Evolutionary conservation across 2,797 vertebrate species (phyloP).

Genomic region (Falco cherrug): DNA sequence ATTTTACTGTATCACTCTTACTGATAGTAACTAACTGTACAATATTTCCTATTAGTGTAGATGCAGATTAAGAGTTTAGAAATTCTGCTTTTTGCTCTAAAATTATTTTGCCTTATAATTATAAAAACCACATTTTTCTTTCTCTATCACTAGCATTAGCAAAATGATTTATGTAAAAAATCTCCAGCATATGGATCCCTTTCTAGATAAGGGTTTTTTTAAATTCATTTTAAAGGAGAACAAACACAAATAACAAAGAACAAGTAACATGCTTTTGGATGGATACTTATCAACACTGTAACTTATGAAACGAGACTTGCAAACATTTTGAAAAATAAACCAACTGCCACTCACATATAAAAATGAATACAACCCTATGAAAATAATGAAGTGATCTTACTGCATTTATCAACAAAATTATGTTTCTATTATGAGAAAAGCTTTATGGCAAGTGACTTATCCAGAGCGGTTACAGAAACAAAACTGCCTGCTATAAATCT

Average conservation of each 20-base stretch:
- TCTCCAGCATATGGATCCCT: not conserved
- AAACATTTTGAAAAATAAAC: slow-evolving; percentile 48
- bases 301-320: slow-evolving; percentile 34
- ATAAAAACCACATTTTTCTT: not conserved
- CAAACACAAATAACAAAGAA: slow-evolving; percentile 57
- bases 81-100: not conserved
- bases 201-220: not conserved
- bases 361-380: not conserved
- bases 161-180: not conserved
- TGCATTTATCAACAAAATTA: not conserved
- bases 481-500: not conserved
- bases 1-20: not conserved
- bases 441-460: not conserved
- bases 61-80: not conserved
- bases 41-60: not conserved
- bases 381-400: not conserved
- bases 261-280: not conserved
- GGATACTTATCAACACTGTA: slow-evolving; percentile 6
- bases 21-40: not conserved
- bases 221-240: not conserved
- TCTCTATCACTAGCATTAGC: not conserved
- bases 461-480: not conserved
- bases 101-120: not conserved
- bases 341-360: slow-evolving; percentile 28
- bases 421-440: not conserved